Percentiles rank a stretch among this genome's conserved stretches.
phyloP scores from a whole-genome alignment of 64 coral and sea anemone species.

The Montipora sp. region DNA sequence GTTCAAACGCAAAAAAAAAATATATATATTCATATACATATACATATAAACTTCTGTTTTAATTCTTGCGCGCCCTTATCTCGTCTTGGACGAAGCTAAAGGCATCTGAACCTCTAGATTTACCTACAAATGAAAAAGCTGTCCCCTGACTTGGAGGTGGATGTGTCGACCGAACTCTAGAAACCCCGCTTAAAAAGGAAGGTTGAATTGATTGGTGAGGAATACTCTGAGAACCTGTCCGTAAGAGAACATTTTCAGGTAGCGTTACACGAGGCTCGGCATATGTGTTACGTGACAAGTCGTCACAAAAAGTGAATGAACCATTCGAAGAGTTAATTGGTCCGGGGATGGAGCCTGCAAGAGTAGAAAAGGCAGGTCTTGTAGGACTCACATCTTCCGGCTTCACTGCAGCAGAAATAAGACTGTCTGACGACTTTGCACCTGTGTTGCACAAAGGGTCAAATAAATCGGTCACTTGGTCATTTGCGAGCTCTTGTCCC shows the following conservation, averaged over 20 bases:
- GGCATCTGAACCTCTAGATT: conserved; percentile 51
- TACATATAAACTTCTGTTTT: no score
- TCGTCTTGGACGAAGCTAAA: conserved; percentile 81
- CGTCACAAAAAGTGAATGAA: neutral
- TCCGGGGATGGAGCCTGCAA: neutral
- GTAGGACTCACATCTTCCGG: neutral
- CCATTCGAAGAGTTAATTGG: neutral
- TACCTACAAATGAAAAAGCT: conserved; percentile 63
- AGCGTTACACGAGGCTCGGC: neutral
- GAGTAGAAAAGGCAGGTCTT: neutral
- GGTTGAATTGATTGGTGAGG: neutral
- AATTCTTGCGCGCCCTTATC: conserved; percentile 60
- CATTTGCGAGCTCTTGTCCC: neutral
- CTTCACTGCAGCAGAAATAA: neutral
- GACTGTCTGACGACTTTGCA: neutral
- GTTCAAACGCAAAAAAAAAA: no score
- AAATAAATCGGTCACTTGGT: conserved; percentile 23
- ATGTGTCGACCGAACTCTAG: conserved; percentile 34
- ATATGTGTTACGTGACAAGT: conserved; percentile 2
- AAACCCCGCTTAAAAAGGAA: neutral
- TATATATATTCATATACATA: no score
- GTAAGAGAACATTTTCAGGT: neutral
- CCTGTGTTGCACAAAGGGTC: neutral
- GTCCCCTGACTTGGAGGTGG: conserved; percentile 35
- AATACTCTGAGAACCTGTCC: neutral